A percentile compares a stretch with the other conserved stretches of the same genome.
Conservation (phyloP, 2,888 invertebrate genomes). For the Drosophila hawaiiensis region DNA sequence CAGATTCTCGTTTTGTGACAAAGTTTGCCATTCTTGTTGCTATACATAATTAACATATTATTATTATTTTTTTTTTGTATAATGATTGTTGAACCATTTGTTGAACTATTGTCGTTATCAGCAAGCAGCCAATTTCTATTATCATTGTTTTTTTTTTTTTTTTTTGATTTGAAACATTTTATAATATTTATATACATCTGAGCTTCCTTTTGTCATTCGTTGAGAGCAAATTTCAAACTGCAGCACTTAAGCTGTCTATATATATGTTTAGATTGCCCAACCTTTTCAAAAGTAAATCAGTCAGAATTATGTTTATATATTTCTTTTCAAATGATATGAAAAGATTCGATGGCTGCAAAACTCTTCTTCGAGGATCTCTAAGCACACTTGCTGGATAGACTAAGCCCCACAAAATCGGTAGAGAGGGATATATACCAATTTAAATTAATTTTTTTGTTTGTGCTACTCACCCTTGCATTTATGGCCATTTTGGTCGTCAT, state of each 20-base stretch:
- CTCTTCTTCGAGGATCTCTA: not conserved
- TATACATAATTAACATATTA: not conserved
- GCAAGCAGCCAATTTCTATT: not conserved
- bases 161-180: not conserved
- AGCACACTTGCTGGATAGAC: not conserved
- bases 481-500: slow-evolving; percentile 84
- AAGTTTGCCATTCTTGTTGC: not conserved
- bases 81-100: slow-evolving; percentile 18
- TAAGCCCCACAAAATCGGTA: not conserved
- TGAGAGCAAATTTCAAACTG: not conserved
- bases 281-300: too few relatives aligned
- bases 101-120: slow-evolving; percentile 25
- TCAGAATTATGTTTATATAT: not conserved
- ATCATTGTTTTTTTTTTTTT: not conserved
- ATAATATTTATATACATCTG: not conserved
- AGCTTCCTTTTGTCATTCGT: not conserved
- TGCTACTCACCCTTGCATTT: slow-evolving; percentile 78
- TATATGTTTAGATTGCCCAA: not conserved
- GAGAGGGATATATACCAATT: not conserved
- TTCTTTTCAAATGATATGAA: not conserved
- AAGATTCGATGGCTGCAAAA: not conserved
- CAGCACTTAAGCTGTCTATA: not conserved
- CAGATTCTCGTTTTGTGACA: slow-evolving; percentile 6
- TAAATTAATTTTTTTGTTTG: not conserved
- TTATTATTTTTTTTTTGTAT: not conserved